Base-by-base conservation (phyloP, 2,888 invertebrate species). In the Podotricha telesiphe region DNA sequence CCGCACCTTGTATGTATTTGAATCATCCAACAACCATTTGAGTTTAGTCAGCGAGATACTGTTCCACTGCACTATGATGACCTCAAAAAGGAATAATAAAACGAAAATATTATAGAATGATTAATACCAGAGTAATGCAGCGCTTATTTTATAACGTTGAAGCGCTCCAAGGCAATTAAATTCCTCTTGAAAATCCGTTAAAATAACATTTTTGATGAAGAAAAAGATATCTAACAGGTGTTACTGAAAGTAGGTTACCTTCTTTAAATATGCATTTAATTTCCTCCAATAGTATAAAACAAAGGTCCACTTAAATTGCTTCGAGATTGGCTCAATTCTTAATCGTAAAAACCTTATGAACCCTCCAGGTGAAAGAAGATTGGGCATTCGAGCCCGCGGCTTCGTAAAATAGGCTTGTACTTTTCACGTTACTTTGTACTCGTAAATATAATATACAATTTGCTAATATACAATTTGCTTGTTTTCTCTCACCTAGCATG, bases 181-280 rank as follows among this genome's bases (percentile, higher is more conserved):
- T 40, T 40, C 13, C 42, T 10, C 8, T 22, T 22, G n/a, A 22
- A 45, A 59, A 59, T 15, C n/a, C 45, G 5, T 22, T 59, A 10
- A 45, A 45, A 22, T 45, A 22, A 55, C 17, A 17, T 17, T 10
- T 55, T 55, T 17, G 17, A 17, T 55, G 5, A 6, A 11, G 34
- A 1, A 17, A 28, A 59, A n/a, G 42, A 48, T 34, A 34, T 61
- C 40, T 45, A 53, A 51, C 61, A 67, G 51, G 67, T 58, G 50
- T 20, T 45, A 34, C 45, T 28, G 51, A 34, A 61, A 67, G 28
- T 67, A 13, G 67, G 67, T 67, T 20, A 61, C 61, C 67, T 71
- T 71, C 73, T 72, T 79, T 77, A 79, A 79, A 79, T 77, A 80
- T 79, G 76, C 62, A 81, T 80, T 78, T 79, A 75, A 79, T 79